These are phyloP conservation scores for Spheniscus mendiculus DNA, from an alignment of 2,113 vertebrate species.

Conservation along the genomic window DNA sequence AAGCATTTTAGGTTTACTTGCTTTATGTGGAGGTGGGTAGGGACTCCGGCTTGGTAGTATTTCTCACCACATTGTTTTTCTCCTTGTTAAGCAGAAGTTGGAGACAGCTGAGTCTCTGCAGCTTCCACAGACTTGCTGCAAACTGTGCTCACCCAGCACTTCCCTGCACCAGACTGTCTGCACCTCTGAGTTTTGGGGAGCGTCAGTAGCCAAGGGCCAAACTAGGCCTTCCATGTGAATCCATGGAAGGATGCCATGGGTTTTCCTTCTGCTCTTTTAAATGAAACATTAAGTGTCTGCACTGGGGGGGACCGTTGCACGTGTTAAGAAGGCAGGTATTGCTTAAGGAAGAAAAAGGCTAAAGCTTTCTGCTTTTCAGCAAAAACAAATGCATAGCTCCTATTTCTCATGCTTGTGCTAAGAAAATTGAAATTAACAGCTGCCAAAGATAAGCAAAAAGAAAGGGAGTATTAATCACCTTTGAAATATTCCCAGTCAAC, in stretches of 20 bases:
- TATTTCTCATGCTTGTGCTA: not conserved
- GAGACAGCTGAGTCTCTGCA: not conserved
- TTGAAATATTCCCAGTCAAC: not conserved
- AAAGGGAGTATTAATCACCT: not conserved
- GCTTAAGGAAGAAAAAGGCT: not conserved
- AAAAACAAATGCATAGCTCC: not conserved
- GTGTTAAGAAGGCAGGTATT: not conserved
- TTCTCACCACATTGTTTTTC: not conserved
- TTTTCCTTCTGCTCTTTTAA: not conserved
- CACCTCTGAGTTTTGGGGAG: not conserved
- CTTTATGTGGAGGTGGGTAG: not conserved
- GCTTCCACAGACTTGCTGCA: not conserved
- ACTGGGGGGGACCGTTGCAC: fast-evolving
- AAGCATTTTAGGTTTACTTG: not conserved
- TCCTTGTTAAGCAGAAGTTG: not conserved
- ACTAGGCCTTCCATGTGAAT: not conserved
- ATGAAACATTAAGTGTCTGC: not conserved
- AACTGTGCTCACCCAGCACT: not conserved
- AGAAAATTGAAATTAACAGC: not conserved
- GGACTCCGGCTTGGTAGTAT: not conserved
- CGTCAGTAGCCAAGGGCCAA: not conserved
- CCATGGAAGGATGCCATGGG: not conserved
- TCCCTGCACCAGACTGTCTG: not conserved
- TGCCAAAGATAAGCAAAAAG: not conserved
- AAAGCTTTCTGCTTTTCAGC: not conserved